Evolutionary conservation across 2,797 vertebrate genomes (phyloP).

Genomic region (Microctenopoma lineatum): DNA sequence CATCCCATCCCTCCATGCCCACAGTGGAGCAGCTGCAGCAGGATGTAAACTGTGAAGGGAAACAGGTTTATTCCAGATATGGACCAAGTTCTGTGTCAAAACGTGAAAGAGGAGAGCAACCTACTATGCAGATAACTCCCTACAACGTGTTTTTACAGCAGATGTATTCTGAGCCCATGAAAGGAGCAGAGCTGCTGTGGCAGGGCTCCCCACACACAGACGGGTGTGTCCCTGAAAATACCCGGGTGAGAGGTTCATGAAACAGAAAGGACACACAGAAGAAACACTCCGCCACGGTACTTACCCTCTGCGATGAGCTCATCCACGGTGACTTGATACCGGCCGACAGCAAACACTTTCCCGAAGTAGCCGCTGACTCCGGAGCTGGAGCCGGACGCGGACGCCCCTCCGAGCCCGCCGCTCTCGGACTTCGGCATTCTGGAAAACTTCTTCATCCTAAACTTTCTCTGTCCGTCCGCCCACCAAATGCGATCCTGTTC

Average conservation of each 20-base stretch:
- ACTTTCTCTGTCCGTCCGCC: constrained; percentile 10
- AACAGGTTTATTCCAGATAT: constrained; percentile 11
- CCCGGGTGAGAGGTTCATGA: not conserved
- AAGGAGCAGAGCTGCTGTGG: constrained; percentile 17
- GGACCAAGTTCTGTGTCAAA: constrained; percentile 18
- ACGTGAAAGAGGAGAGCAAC: constrained; percentile 27
- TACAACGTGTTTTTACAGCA: constrained; percentile 9
- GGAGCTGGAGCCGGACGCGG: constrained; percentile 74
- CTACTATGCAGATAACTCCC: constrained; percentile 23
- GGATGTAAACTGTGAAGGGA: constrained; percentile 41
- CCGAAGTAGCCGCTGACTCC: constrained; percentile 84
- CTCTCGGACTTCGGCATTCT: constrained; percentile 94
- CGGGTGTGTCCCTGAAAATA: constrained; percentile 51
- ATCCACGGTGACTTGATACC: constrained; percentile 93
- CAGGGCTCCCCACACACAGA: not conserved
- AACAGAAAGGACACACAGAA: too few species aligned
- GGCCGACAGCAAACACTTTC: constrained; percentile 89
- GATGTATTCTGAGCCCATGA: constrained; percentile 24
- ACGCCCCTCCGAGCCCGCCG: constrained; percentile 83
- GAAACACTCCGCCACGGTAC: not conserved
- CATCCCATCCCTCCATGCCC: not conserved
- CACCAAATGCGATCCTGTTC: constrained; percentile 18
- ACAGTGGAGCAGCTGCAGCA: constrained; percentile 20
- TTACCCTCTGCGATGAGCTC: constrained; percentile 93
- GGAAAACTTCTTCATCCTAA: constrained; percentile 96